Evolutionary conservation across 2,797 vertebrate species (phyloP).

Genomic region (Gallinago solitaria): DNA sequence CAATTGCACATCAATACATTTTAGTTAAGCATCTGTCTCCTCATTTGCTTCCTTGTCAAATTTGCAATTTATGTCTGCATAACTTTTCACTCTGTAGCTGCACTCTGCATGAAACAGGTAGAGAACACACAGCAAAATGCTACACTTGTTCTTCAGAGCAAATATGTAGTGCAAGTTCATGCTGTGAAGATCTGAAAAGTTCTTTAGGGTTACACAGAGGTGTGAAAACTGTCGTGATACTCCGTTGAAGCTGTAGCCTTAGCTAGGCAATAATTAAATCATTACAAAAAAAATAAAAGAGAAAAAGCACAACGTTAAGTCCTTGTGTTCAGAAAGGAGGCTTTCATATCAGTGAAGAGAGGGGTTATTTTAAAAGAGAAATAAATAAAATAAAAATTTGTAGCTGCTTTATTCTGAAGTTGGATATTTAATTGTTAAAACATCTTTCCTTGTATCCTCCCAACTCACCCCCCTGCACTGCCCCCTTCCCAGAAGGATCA

Average conservation of each 20-base stretch:
- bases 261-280: conserved; percentile 65
- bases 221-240: conserved; percentile 70
- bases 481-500: background rate
- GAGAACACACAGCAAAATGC: conserved; percentile 65
- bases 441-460: background rate
- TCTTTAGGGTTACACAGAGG: conserved; percentile 67
- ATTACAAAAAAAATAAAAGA: background rate
- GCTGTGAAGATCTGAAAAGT: conserved; percentile 71
- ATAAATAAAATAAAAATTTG: background rate
- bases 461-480: background rate
- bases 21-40: conserved; percentile 71
- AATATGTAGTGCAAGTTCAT: conserved; percentile 77
- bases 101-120: conserved; percentile 73
- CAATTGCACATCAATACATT: conserved; percentile 66
- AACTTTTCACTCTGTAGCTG: conserved; percentile 79
- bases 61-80: conserved; percentile 80
- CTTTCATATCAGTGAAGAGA: background rate
- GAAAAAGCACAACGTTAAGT: background rate
- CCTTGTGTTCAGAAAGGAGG: background rate
- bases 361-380: background rate
- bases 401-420: conserved; percentile 41
- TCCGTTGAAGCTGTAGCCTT: conserved; percentile 54
- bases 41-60: conserved; percentile 76
- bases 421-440: conserved; percentile 48
- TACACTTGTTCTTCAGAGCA: conserved; percentile 62